Base-by-base conservation (phyloP, 2,888 invertebrate species). In the Meiosimyza decipiens region DNA sequence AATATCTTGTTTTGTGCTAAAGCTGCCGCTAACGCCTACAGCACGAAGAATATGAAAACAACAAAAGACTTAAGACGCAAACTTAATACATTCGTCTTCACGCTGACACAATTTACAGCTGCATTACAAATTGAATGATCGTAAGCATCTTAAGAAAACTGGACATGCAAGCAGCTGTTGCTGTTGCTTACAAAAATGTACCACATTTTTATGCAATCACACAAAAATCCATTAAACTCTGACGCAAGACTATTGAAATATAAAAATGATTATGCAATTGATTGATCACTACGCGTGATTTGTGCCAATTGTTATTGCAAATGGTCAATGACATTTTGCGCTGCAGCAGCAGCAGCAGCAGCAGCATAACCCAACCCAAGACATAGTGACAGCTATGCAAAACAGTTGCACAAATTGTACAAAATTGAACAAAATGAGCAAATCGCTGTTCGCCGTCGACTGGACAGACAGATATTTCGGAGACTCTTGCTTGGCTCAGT, bases 281-380 rank as follows among this genome's bases (percentile, higher is more conserved):
- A 52, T 60, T 33, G 52, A 18, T 51, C 16, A 50, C 22, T 28
- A 13, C 11, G 40, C 40, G 40, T 28, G 57, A 6, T 57, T n/a
- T 18, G 54, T 54, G 40, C 54, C 18, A 18, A 33, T 9, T 57
- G 49, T 12, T 33, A 69, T 16, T 69, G 60, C 62, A 50, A 52
- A 52, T 69, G 69, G 60, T 69, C 69, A 69, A 52, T 62, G 69
- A 69, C 69, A 62, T 49, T 22, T 15, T 22, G 28, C 9, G 18
- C 51, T 18, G 6, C 18, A 6, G 57, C 57, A 18, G 13, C 18
- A 18, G 22, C 57, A 22, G n/a, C n/a, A n/a, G n/a, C n/a, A n/a
- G n/a, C 22, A n/a, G 22, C 13, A 1, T 2, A 6, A 57, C 6
- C 22, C 33, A 50, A 59, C 47, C n/a, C 40, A 13, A 18, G 12